Conservation (phyloP, 2,113 vertebrate species). For the Hippopotamus amphibius region DNA sequence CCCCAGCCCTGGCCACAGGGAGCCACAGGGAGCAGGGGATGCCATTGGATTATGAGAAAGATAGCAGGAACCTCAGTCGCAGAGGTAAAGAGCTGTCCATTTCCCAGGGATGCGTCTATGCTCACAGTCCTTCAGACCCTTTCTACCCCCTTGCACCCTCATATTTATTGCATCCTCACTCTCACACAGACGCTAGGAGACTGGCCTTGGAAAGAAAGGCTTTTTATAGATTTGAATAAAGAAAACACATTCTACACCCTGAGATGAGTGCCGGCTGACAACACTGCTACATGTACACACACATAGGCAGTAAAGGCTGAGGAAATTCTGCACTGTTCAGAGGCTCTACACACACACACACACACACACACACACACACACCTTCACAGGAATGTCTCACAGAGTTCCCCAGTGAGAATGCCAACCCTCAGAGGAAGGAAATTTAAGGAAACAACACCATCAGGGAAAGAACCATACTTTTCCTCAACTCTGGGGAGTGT, state of each 20-base stretch:
- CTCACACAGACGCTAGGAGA: constrained; percentile 3
- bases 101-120: not conserved
- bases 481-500: not conserved
- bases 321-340: not conserved
- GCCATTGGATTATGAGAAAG: not conserved
- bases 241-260: not conserved
- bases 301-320: not conserved
- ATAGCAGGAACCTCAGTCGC: not conserved
- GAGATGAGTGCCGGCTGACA: not conserved
- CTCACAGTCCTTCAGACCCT: not conserved
- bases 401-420: not conserved
- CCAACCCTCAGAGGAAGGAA: not conserved
- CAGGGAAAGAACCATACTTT: not conserved
- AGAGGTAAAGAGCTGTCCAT: not conserved
- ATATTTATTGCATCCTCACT: not conserved
- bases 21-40: not conserved
- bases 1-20: no score
- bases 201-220: not conserved
- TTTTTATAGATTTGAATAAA: constrained; percentile 29
- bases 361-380: not conserved
- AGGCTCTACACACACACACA: not conserved
- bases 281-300: not conserved
- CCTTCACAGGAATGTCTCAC: not conserved
- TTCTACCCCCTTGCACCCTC: not conserved
- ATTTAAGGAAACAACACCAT: not conserved